These are phyloP conservation scores for Eurosta solidaginis DNA, from an alignment of 1,140 invertebrate species.

Conservation along the genomic window DNA sequence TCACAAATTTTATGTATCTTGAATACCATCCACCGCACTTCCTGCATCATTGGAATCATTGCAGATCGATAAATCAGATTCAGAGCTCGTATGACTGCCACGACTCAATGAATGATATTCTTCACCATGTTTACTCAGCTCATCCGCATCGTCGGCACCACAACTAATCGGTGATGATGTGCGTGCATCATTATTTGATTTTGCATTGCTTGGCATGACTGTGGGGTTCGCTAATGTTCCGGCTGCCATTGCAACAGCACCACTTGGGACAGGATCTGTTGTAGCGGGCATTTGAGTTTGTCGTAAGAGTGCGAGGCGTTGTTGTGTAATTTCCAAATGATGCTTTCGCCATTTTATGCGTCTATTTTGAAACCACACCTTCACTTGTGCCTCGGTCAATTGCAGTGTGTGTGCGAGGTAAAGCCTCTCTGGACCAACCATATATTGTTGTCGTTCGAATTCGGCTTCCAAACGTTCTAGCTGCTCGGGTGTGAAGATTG, in stretches of 20 bases:
- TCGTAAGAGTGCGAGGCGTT: constrained; percentile 78
- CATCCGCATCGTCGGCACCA: constrained; percentile 44
- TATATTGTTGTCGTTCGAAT: constrained; percentile 92
- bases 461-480: constrained; percentile 87
- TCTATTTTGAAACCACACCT: constrained; percentile 97
- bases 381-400: constrained; percentile 92
- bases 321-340: constrained; percentile 88
- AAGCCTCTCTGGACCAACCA: constrained; percentile 88
- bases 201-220: neutral
- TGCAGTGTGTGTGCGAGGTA: constrained; percentile 86
- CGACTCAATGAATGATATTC: constrained; percentile 40
- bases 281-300: constrained; percentile 61
- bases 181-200: constrained; percentile 10
- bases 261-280: constrained; percentile 28
- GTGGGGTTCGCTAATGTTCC: constrained; percentile 20
- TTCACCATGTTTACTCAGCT: constrained; percentile 53
- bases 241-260: neutral
- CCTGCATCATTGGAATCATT: constrained; percentile 53
- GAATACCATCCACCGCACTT: constrained; percentile 51
- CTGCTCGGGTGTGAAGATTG: constrained; percentile 94
- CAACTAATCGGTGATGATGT: constrained; percentile 6
- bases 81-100: constrained; percentile 46
- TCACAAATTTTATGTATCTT: constrained; percentile 32
- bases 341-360: constrained; percentile 96
- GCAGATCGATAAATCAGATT: constrained; percentile 57